Base-by-base conservation (phyloP, 1,140 invertebrate genomes). In the Aphelenchoides fujianensis region DNA sequence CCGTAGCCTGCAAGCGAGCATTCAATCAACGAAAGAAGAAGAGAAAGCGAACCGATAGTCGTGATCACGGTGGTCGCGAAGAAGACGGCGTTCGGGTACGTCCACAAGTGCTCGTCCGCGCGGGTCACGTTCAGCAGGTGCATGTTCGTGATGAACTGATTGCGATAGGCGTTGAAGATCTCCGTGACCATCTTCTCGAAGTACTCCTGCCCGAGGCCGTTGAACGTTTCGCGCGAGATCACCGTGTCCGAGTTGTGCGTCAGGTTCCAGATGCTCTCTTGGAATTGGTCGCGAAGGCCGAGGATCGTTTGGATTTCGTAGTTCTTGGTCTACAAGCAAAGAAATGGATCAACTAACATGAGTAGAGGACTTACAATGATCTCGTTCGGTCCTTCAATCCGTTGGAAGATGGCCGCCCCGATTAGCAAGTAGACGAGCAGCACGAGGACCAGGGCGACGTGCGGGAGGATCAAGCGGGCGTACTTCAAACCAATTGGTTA, bases 1-100 rank as follows among this genome's bases (percentile, higher is more conserved):
- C 86, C 86, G 75, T 86, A 87, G 0, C 86, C 86, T 85, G 53
- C 62, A 30, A 69, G 41, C 23, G 19, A 37, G 54, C 36, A 57
- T 36, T 73, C 16, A 72, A 72, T 72, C 0, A 2, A 37, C 36
- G 9, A 16, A 69, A 7, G 1, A 63, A 71, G 31, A n/a, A 67
- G 31, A 19, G 55, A 9, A 9, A 2, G 28, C n/a, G 19, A 1
- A 84, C 80, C 81, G 55, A 83, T 83, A 35, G 82, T 84, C n/a
- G 82, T 84, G 5, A 83, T 81, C 3, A 83, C 82, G 1, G 82
- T 84, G n/a, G 82, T 84, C 0, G 82, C 78, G 57, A 83, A 83
- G 71, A 83, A 84, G 32, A 83, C 70, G 55, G 79, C 82, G 36
- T 83, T 83, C 7, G 81, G 70, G 72, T 75, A 83, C 5, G 82